Percentiles rank a stretch among this genome's conserved stretches.
phyloP scores from a whole-genome alignment of 2,113 vertebrate species.

The Leptobrachium leishanense region DNA sequence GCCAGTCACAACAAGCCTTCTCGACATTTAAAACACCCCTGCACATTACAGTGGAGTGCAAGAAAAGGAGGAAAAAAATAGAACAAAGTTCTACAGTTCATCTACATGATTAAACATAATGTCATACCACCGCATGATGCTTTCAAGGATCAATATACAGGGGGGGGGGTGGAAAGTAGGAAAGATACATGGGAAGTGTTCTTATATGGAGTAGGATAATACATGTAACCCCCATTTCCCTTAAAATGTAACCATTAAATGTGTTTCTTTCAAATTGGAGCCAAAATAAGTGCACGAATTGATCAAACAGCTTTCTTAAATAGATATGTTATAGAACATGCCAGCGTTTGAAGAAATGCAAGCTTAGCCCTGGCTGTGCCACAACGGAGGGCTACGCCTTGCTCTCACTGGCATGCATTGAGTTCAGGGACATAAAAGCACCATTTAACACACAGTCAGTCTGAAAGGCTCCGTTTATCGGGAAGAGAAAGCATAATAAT shows the following conservation, averaged over 20 bases:
- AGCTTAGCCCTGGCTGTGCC: conserved; percentile 58
- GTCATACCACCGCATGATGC: conserved; percentile 78
- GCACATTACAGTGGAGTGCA: too few species aligned
- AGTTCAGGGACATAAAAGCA: conserved; percentile 46
- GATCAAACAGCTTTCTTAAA: conserved; percentile 76
- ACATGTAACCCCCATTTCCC: conserved; percentile 83
- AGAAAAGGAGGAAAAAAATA: too few species aligned
- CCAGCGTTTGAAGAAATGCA: conserved; percentile 58
- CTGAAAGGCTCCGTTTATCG: conserved; percentile 67
- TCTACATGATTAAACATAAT: conserved; percentile 81
- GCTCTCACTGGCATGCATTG: conserved; percentile 64
- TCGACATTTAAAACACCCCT: too few species aligned
- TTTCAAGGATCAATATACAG: conserved; percentile 72
- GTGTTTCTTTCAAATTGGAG: conserved; percentile 75
- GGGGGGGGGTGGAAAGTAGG: conserved; percentile 18
- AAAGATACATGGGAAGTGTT: conserved; percentile 49
- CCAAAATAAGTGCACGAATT: conserved; percentile 74
- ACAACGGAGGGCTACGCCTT: not conserved
- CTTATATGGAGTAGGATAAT: conserved; percentile 64
- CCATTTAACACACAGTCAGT: conserved; percentile 64
- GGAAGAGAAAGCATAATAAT: conserved; percentile 57
- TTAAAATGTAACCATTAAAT: conserved; percentile 80
- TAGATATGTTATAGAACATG: conserved; percentile 64
- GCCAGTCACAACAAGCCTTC: too few species aligned
- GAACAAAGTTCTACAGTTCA: conserved; percentile 66